These are phyloP conservation scores for Diprion similis DNA, from an alignment of 1,140 invertebrate genomes.

Conservation along the genomic window DNA sequence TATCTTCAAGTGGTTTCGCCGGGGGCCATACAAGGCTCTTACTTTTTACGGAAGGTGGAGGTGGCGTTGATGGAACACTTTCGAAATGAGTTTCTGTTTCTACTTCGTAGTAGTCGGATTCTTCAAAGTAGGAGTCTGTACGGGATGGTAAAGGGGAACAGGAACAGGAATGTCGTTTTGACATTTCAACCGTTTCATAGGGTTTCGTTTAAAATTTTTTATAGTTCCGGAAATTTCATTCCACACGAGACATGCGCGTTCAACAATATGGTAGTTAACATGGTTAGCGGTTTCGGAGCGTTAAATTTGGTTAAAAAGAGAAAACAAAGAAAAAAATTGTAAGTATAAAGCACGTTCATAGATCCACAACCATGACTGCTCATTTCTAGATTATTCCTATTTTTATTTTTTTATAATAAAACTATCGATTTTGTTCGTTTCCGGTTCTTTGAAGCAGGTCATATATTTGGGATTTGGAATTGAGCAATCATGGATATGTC, in stretches of 20 bases:
- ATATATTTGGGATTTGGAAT: background rate
- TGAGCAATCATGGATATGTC: slow-evolving; percentile 2
- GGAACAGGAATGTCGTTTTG: background rate
- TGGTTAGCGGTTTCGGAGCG: slow-evolving; percentile 18
- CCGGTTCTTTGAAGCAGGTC: background rate
- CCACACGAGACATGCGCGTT: background rate
- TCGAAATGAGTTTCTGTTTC: background rate
- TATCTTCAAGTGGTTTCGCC: slow-evolving; percentile 51
- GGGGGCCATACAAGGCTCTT: slow-evolving; percentile 53
- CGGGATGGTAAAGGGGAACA: background rate
- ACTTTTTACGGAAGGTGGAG: slow-evolving; percentile 34
- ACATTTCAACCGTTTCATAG: background rate
- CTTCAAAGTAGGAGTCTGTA: slow-evolving; percentile 22
- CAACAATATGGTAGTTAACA: background rate
- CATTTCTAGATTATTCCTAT: background rate
- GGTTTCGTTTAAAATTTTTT: background rate
- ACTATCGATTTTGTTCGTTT: background rate
- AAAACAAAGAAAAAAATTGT: slow-evolving; percentile 52
- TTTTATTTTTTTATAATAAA: no score
- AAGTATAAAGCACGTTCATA: slow-evolving; percentile 50
- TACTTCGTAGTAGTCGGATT: slow-evolving; percentile 10
- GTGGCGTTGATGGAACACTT: background rate
- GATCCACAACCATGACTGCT: background rate
- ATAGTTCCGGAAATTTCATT: slow-evolving; percentile 15
- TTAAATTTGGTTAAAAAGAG: slow-evolving; percentile 45